Base-by-base conservation (phyloP, 2,888 invertebrate species). In the Oxyteleia sp. region DNA sequence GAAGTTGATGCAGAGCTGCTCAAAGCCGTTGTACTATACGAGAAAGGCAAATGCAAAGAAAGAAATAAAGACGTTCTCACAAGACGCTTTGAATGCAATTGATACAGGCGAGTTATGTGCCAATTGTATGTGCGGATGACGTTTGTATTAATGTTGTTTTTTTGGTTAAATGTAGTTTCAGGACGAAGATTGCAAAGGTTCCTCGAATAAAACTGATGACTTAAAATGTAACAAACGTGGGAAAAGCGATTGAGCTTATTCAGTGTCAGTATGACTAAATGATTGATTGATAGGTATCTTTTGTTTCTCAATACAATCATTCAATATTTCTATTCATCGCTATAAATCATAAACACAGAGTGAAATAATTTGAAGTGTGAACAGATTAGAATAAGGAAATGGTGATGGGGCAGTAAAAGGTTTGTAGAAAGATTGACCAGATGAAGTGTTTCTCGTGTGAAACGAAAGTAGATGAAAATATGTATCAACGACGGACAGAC, bases 1-100 rank as follows among this genome's bases (percentile, higher is more conserved):
- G 95, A 98, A 98, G 96, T 98, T 98, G 96, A 98, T 98, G 95
- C 98, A 98, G 94, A 98, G 96, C 95, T 98, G 98, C 95, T 98
- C 98, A 95, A 98, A 98, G 94, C 98, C 98, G 96, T 98, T 98
- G 96, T 93, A 97, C 97, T 97, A 88, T 88, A 88, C 85, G 88
- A 88, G 88, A 87, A 87, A 91, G 86, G 87, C 87, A 86, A 87
- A 87, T 55, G 74, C 86, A 84, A 87, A 86, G 69, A 86, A 78
- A 86, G 64, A 85, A 66, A 80, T 75, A 66, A 81, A 86, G 75
- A 76, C 69, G 57, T 84, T 76, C 76, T 84, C 55, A 64, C 68
- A 86, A 85, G 81, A 81, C 68, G 79, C 68, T 84, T 84, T 75
- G 57, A 63, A 15, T 69, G 29, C 75, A 11, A 63, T 63, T 64